A percentile compares a stretch with the other conserved stretches of the same genome.
Evolutionary conservation across 2,888 invertebrate species (phyloP).

Genomic region (Neocrepidodera transversa): DNA sequence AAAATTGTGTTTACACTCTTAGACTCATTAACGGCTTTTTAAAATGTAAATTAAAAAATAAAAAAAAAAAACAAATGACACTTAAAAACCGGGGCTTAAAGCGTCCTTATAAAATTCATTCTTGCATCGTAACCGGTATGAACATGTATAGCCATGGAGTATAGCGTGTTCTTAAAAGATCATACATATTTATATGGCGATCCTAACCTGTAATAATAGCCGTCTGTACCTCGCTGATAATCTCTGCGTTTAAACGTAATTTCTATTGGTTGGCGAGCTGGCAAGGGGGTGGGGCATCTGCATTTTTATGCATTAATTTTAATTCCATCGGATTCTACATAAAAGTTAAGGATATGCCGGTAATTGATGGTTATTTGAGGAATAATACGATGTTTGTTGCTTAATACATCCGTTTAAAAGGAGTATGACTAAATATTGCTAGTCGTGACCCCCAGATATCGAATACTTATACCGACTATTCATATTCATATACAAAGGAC

Average conservation of each 20-base stretch:
- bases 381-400: constrained; percentile 32
- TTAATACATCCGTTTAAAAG: constrained; percentile 35
- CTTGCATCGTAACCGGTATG: constrained; percentile 19
- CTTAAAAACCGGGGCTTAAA: background rate
- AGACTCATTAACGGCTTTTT: background rate
- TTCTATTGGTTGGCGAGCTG: constrained; percentile 53
- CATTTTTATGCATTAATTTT: constrained; percentile 55
- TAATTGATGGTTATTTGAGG: constrained; percentile 32
- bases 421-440: constrained; percentile 29
- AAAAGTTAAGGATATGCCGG: constrained; percentile 33
- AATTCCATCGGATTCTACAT: constrained; percentile 39
- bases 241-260: constrained; percentile 53
- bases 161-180: constrained; percentile 59
- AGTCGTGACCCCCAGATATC: constrained; percentile 12
- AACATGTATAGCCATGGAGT: constrained; percentile 38
- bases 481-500: background rate
- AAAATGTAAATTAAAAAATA: background rate
- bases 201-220: constrained; percentile 61
- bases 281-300: constrained; percentile 50
- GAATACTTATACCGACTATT: background rate
- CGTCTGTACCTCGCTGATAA: constrained; percentile 58
- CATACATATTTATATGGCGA: constrained; percentile 62
- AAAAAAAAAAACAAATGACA: no score
- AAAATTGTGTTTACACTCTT: no score
- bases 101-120: constrained; percentile 10